Base-by-base conservation (phyloP, 1,140 invertebrate genomes). In the Caenorhabditis remanei region DNA sequence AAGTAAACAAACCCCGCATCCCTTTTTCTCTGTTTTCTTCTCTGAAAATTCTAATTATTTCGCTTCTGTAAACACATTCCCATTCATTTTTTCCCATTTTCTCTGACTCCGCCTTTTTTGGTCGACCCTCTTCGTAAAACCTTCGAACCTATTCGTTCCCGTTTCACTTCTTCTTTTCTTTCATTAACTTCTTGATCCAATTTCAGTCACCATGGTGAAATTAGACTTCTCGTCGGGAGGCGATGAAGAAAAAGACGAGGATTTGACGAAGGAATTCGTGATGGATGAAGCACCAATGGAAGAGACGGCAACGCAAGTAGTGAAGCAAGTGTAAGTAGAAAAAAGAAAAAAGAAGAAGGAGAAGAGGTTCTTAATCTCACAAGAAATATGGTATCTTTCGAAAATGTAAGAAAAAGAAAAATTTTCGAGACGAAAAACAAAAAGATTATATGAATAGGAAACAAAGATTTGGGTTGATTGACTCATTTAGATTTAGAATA, bases 121-220 rank as follows among this genome's bases (percentile, higher is more conserved):
- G 13, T 53, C 14, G 14, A 7, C 61, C 61, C 11, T 32, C 32
- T 32, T 32, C 32, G 58, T 7, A 63, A 32, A 63, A 63, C 61
- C 55, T 58, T 9, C 65, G 65, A 46, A 71, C 40, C 40, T 46
- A n/a, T 46, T 9, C 46, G 16, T 46, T 16, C 19, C 41, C 21
- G 14, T 19, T 21, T 43, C n/a, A 19, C 19, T 9, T 1, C 5
- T 5, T 46, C 41, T 46, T 71, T 16, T n/a, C n/a, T 0, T 43
- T 14, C 19, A 71, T 71, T 71, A 8, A 40, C 8, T 63, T 63
- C 7, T 16, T 8, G n/a, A 7, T 24, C 65, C 46, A 71, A 32
- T 71, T 79, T 79, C 71, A 79, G 71, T 48, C 71, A 79, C 71
- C 71, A 79, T 79, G 71, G 71, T 79, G 71, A 79, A 79, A 50